These are phyloP conservation scores for Limonius californicus DNA, from an alignment of 1,140 invertebrate species.

Conservation along the genomic window DNA sequence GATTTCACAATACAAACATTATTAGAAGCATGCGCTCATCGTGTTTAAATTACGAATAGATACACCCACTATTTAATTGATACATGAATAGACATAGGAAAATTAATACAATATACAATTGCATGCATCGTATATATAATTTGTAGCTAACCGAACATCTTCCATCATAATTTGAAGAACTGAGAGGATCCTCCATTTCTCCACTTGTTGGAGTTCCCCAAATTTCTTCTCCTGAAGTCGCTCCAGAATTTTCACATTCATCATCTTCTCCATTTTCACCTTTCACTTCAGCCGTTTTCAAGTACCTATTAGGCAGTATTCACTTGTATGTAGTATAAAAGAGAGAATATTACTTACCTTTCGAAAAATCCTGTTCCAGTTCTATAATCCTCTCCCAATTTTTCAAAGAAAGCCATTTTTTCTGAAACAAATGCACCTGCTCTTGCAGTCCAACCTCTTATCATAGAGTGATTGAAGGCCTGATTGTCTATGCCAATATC, in stretches of 20 bases:
- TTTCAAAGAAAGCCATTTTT: constrained; percentile 71
- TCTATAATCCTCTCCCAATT: constrained; percentile 56
- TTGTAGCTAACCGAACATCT: constrained; percentile 56
- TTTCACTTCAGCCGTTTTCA: constrained; percentile 48
- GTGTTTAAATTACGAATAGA: constrained; percentile 13
- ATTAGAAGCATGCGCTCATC: background rate
- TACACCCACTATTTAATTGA: background rate
- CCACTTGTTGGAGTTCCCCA: constrained; percentile 83
- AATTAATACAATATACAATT: no score
- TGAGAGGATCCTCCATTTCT: constrained; percentile 64
- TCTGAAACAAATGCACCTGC: constrained; percentile 75
- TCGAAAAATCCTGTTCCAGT: constrained; percentile 55
- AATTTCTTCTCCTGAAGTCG: constrained; percentile 75
- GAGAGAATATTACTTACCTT: constrained; percentile 44
- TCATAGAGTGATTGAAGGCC: constrained; percentile 44
- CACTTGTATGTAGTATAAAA: background rate
- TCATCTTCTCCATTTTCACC: constrained; percentile 52
- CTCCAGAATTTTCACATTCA: constrained; percentile 69
- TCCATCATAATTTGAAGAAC: constrained; percentile 60
- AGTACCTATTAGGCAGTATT: constrained; percentile 31
- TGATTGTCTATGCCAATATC: constrained; percentile 45
- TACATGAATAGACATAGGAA: background rate
- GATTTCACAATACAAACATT: background rate
- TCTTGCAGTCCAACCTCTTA: constrained; percentile 67
- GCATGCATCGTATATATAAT: background rate